phyloP scores from a whole-genome alignment of 2,113 vertebrate species.

The Trematomus loennbergii region DNA sequence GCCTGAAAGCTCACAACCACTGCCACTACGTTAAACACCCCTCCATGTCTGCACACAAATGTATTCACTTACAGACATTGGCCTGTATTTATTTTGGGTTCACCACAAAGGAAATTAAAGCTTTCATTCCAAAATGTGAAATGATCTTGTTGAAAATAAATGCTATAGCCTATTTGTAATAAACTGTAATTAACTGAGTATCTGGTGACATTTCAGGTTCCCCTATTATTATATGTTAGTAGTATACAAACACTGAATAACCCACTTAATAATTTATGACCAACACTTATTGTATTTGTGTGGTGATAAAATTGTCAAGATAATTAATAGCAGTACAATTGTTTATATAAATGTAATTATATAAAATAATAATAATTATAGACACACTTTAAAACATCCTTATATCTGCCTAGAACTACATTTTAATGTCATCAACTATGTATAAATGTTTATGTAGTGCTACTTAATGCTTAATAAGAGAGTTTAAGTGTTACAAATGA shows the following conservation, averaged over 20 bases:
- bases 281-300: neutral
- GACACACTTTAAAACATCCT: neutral
- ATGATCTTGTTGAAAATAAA: slow-evolving; percentile 36
- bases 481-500: neutral
- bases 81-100: slow-evolving; percentile 40
- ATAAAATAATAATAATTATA: too few species aligned
- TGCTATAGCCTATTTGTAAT: slow-evolving; percentile 10
- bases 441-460: neutral
- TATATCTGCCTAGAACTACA: neutral
- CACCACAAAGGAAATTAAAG: slow-evolving; percentile 41
- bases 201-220: neutral
- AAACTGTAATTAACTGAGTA: neutral
- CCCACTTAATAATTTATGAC: neutral
- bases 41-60: slow-evolving; percentile 52
- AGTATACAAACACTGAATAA: neutral
- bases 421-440: neutral
- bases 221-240: neutral
- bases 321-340: too few species aligned
- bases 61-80: slow-evolving; percentile 37
- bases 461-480: neutral
- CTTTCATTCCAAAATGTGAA: slow-evolving; percentile 29
- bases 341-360: neutral
- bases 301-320: neutral
- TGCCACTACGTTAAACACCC: slow-evolving; percentile 66
- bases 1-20: slow-evolving; percentile 58